These are phyloP conservation scores for Desmophyllum pertusum DNA, from an alignment of 92 coral and sea anemone genomes.

Conservation along the genomic window DNA sequence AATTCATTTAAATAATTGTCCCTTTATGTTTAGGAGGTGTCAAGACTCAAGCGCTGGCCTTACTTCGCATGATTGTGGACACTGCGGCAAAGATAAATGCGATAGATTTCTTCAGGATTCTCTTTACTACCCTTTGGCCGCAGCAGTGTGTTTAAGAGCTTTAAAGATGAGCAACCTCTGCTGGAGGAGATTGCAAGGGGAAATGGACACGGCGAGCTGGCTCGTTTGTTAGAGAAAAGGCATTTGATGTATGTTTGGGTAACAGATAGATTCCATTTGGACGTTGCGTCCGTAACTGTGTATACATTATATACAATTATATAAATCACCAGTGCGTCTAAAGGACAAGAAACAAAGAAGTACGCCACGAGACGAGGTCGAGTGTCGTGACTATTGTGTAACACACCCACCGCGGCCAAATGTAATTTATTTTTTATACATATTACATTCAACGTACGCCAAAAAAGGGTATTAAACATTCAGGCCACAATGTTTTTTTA, in stretches of 20 bases:
- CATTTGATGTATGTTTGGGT: conserved; percentile 2
- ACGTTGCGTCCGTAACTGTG: too few relatives aligned
- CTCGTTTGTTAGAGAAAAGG: not conserved
- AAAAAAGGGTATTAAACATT: too few relatives aligned
- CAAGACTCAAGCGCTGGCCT: not conserved
- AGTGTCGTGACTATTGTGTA: too few relatives aligned
- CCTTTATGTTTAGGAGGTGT: not conserved
- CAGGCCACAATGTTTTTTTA: too few relatives aligned
- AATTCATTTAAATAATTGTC: not conserved
- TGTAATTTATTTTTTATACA: too few relatives aligned
- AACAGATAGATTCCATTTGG: too few relatives aligned
- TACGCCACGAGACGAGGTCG: too few relatives aligned
- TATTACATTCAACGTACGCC: too few relatives aligned
- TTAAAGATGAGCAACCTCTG: not conserved
- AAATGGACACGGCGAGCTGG: not conserved
- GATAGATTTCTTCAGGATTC: not conserved
- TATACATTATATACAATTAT: too few relatives aligned
- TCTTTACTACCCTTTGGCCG: not conserved
- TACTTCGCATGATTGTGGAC: not conserved
- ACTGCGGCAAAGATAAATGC: conserved; percentile 9
- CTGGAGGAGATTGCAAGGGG: conserved; percentile 1
- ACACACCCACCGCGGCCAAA: too few relatives aligned
- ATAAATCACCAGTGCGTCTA: too few relatives aligned
- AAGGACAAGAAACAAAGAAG: too few relatives aligned
- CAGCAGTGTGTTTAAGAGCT: not conserved